Evolutionary conservation across 2,797 vertebrate genomes (phyloP).

Genomic region (Oophaga sylvatica): DNA sequence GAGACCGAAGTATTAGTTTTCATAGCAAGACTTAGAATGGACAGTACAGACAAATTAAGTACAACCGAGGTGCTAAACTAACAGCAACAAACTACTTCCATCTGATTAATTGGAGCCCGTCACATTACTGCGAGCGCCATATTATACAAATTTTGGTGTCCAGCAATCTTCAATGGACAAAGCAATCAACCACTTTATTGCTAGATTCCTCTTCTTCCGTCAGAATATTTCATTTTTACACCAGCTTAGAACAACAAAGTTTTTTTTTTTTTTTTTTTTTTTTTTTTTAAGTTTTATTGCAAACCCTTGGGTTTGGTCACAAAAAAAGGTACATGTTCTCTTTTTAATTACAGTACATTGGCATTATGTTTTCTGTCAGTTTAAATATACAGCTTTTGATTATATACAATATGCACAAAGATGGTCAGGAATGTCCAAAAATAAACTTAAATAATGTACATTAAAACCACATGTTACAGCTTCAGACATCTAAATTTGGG

Average conservation of each 20-base stretch:
- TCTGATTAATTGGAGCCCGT: neutral
- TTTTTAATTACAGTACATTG: constrained; percentile 96
- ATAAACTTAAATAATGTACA: constrained; percentile 80
- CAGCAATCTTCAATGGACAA: neutral
- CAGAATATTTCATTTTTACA: neutral
- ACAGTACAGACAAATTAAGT: neutral
- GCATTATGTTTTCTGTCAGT: constrained; percentile 84
- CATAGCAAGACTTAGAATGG: neutral
- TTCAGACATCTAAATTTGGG: constrained; percentile 79
- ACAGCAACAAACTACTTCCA: neutral
- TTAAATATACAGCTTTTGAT: constrained; percentile 97
- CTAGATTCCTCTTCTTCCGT: constrained; percentile 5
- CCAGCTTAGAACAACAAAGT: constrained; percentile 34
- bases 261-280: constrained; percentile 77
- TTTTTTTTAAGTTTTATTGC: constrained; percentile 78
- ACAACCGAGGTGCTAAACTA: neutral
- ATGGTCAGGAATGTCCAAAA: constrained; percentile 88
- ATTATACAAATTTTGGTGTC: too few relatives aligned
- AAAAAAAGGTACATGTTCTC: constrained; percentile 81
- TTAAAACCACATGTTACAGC: constrained; percentile 76
- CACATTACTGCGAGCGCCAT: neutral
- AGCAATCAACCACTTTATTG: constrained; percentile 13
- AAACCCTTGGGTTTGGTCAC: constrained; percentile 91
- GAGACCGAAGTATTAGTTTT: neutral
- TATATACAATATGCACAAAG: constrained; percentile 90